Conservation (phyloP, 2,888 invertebrate genomes). For the Antheraea yamamai region DNA sequence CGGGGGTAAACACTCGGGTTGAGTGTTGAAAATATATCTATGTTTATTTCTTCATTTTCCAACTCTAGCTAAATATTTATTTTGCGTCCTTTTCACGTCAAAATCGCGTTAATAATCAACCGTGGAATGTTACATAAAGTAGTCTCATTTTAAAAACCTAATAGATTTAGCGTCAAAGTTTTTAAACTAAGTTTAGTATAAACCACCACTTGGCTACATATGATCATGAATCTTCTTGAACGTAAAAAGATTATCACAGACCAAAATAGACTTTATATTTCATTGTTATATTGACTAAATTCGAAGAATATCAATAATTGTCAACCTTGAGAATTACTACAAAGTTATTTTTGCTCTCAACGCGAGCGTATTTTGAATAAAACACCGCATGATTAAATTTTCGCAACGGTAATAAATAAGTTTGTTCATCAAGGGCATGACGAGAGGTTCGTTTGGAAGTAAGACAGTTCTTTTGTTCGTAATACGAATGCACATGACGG, state of each 20-base stretch:
- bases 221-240: not conserved
- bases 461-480: constrained; percentile 13
- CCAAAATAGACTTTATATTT: not conserved
- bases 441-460: not conserved
- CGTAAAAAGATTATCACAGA: not conserved
- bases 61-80: no score
- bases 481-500: constrained; percentile 7
- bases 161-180: not conserved
- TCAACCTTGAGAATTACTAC: not conserved
- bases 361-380: not conserved
- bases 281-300: not conserved
- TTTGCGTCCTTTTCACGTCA: no score
- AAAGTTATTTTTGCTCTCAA: not conserved
- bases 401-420: not conserved
- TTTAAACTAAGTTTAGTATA: not conserved
- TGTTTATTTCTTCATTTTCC: no score
- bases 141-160: no score
- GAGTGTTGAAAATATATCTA: no score
- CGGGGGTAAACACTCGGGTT: no score
- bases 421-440: not conserved
- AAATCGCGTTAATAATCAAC: no score
- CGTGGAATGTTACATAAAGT: no score
- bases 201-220: not conserved
- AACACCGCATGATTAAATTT: not conserved
- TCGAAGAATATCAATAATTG: not conserved